Evolutionary conservation across 2,797 vertebrate genomes (phyloP), one percentile per base, ranked within the genome.

Genomic region (Siniperca undulata): DNA sequence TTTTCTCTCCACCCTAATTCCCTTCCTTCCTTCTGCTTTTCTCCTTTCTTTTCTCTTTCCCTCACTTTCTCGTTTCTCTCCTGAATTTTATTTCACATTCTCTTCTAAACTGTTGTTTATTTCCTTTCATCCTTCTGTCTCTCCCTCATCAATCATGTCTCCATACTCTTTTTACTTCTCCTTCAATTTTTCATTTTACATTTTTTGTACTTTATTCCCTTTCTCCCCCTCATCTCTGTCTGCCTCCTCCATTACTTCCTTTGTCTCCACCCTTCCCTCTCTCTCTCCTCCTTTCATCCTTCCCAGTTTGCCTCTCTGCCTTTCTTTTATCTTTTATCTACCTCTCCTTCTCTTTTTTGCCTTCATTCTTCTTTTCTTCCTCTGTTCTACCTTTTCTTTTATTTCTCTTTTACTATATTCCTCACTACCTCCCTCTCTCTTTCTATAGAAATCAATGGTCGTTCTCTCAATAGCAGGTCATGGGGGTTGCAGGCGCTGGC

Each of bases 401-500:
- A 66, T 82, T 69, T 90, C 74, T 73, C 67, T 60, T 53, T 83
- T 19, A 77, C 82, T 64, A 73, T 65, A 74, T 71, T 67, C 66
- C 72, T 59, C 38, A 22, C 50, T 52, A 8, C 8, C 77, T 75
- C 88, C 80, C 88, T 77, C 80, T 68, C 78, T 74, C 59, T 77
- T 74, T 80, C 81, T 82, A 71, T 61, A 91, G 93, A 94, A 95
- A 95, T 95, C 95, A 94, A 95, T 95, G 90, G 90, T 88, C 77
- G 72, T 88, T 88, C 93, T 94, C 93, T 95, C 94, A 94, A 94
- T 93, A 94, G 87, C 94, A 95, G 95, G 94, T 96, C 95, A 95
- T 74, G 24, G 88, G 82, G 92, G 92, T 91, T 91, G 86, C 75
- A 75, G 85, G 83, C 66, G 82, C 89, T 72, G 69, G 77, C 73